Percentiles rank a stretch among this genome's conserved stretches.
Evolutionary conservation across 1,140 invertebrate genomes (phyloP).

Genomic region (Colletes latitarsis): DNA sequence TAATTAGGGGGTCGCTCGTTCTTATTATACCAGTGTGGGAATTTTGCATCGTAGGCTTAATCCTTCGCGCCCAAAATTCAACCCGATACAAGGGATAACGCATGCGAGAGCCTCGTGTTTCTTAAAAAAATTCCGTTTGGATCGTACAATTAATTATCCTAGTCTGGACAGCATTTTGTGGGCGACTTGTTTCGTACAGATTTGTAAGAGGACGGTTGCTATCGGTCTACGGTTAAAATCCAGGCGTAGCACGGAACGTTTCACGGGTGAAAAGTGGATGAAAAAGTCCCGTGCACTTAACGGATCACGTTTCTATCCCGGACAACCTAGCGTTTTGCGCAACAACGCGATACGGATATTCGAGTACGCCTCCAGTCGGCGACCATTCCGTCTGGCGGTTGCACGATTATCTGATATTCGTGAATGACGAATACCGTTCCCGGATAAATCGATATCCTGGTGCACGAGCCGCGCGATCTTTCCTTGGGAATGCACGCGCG

Average conservation of each 20-base stretch:
- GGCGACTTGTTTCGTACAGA: no score
- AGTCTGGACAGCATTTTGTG: no score
- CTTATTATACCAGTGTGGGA: no score
- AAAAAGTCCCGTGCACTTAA: slow-evolving; percentile 3
- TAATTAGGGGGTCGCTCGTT: background rate
- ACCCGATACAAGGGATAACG: no score
- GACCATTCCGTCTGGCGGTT: background rate
- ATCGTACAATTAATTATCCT: no score
- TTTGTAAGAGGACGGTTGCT: no score
- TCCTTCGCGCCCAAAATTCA: no score
- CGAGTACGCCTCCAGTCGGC: background rate
- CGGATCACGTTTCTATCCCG: slow-evolving; percentile 4
- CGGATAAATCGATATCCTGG: slow-evolving; percentile 6
- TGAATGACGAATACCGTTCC: background rate
- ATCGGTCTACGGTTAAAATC: no score
- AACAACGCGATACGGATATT: slow-evolving; percentile 39
- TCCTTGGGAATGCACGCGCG: background rate
- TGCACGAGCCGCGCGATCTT: background rate
- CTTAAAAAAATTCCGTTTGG: no score
- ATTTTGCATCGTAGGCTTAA: no score
- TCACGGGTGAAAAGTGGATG: slow-evolving; percentile 18
- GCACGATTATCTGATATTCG: slow-evolving; percentile 13
- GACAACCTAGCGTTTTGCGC: slow-evolving; percentile 20
- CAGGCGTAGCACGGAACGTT: slow-evolving; percentile 1
- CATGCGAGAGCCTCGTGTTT: no score